Conservation (phyloP, 2,797 vertebrate species). For the Acanthopagrus latus region DNA sequence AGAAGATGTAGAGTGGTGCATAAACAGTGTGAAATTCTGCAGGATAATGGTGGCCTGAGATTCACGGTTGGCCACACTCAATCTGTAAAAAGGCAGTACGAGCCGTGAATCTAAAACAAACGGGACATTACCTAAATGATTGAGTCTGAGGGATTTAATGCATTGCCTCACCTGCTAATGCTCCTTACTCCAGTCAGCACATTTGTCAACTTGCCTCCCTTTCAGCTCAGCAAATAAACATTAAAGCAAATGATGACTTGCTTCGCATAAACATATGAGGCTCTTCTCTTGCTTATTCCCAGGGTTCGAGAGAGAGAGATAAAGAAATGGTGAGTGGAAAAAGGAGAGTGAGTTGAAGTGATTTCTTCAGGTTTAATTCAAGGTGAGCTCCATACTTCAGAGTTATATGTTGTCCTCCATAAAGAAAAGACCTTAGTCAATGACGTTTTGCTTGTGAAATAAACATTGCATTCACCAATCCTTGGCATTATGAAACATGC, state of each 20-base stretch:
- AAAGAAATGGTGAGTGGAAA: slow-evolving; percentile 2
- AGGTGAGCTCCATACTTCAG: slow-evolving; percentile 15
- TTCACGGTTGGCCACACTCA: slow-evolving; percentile 83
- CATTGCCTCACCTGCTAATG: slow-evolving; percentile 87
- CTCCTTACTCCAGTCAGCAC: slow-evolving; percentile 87
- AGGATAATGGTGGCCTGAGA: slow-evolving; percentile 88
- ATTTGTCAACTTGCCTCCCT: slow-evolving; percentile 90
- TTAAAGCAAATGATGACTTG: slow-evolving; percentile 86
- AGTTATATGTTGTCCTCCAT: slow-evolving; percentile 32
- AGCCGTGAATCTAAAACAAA: slow-evolving; percentile 91
- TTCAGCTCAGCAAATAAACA: slow-evolving; percentile 89
- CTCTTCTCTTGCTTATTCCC: slow-evolving; percentile 72
- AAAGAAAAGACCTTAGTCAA: slow-evolving; percentile 24
- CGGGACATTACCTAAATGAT: slow-evolving; percentile 92
- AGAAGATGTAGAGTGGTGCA: slow-evolving; percentile 36
- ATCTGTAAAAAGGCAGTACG: slow-evolving; percentile 84
- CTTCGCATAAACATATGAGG: slow-evolving; percentile 85
- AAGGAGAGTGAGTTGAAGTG: slow-evolving; percentile 15
- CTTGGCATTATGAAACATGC: slow-evolving; percentile 32
- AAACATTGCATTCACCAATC: slow-evolving; percentile 7
- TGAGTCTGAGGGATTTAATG: slow-evolving; percentile 89
- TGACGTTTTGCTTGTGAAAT: slow-evolving; percentile 46
- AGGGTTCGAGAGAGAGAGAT: slow-evolving; percentile 11
- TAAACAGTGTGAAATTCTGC: slow-evolving; percentile 75
- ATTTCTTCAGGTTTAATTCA: slow-evolving; percentile 39